These are phyloP conservation scores for Mobula hypostoma DNA, from an alignment of 2,113 vertebrate species.

Conservation along the genomic window DNA sequence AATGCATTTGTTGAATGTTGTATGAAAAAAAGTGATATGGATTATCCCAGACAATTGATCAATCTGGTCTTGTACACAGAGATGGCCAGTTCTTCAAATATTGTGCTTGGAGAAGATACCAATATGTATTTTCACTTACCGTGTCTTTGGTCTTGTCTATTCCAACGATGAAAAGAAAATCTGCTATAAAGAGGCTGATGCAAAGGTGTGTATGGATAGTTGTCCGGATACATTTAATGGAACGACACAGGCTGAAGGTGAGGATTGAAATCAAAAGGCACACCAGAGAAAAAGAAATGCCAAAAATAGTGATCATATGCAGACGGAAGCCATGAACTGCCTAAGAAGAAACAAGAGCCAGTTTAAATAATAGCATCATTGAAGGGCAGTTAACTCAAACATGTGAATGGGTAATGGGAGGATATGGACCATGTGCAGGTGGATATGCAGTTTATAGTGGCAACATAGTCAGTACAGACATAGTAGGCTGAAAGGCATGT, in stretches of 20 bases:
- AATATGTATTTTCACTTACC: slow-evolving; percentile 41
- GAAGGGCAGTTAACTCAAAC: not conserved
- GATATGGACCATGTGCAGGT: too few relatives aligned
- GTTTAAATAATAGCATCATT: not conserved
- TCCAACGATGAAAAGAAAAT: slow-evolving; percentile 47
- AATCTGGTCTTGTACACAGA: not conserved
- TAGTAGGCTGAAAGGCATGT: too few relatives aligned
- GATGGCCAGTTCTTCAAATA: not conserved
- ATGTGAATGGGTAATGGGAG: too few relatives aligned
- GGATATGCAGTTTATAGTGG: too few relatives aligned
- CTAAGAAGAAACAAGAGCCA: slow-evolving; percentile 37
- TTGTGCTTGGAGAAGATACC: not conserved
- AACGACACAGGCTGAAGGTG: slow-evolving; percentile 50
- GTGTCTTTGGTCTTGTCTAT: slow-evolving; percentile 38
- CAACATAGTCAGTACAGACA: too few relatives aligned
- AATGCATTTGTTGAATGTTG: not conserved
- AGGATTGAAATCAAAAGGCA: slow-evolving; percentile 48
- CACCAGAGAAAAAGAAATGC: slow-evolving; percentile 45
- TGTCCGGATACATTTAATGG: slow-evolving; percentile 48
- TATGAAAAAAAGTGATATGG: not conserved
- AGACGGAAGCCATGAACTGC: slow-evolving; percentile 32
- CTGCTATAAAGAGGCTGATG: slow-evolving; percentile 53
- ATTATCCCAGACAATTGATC: too few relatives aligned
- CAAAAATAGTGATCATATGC: slow-evolving; percentile 42
- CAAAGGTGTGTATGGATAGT: slow-evolving; percentile 51